These are phyloP conservation scores for Syrphus vitripennis DNA, from an alignment of 2,888 invertebrate genomes.

Conservation along the genomic window DNA sequence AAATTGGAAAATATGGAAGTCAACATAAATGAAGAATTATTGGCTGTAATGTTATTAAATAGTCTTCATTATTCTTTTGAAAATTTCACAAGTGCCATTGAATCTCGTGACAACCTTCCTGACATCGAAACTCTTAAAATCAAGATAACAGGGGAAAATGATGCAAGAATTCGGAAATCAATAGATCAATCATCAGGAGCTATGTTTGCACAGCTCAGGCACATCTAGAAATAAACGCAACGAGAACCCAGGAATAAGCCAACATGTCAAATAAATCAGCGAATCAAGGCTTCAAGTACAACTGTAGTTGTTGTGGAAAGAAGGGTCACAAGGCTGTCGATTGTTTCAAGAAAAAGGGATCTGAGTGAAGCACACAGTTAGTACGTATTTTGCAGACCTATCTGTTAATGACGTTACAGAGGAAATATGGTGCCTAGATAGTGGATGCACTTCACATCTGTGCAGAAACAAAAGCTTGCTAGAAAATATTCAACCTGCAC, in stretches of 20 bases:
- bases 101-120: slow-evolving; percentile 75
- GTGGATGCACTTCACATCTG: slow-evolving; percentile 47
- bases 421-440: slow-evolving; percentile 39
- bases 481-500: slow-evolving; percentile 20
- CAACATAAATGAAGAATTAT: slow-evolving; percentile 74
- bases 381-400: not conserved
- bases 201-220: not conserved
- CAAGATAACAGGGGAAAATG: not conserved
- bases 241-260: not conserved
- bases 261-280: not conserved
- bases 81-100: slow-evolving; percentile 77
- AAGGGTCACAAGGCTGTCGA: too few relatives aligned
- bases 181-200: not conserved
- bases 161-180: not conserved
- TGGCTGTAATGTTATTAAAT: slow-evolving; percentile 76
- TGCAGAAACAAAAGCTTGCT: slow-evolving; percentile 40
- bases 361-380: not conserved
- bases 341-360: not conserved
- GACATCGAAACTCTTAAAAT: slow-evolving; percentile 44
- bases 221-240: not conserved
- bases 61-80: slow-evolving; percentile 75
- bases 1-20: slow-evolving; percentile 76
- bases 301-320: too few relatives aligned
- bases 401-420: not conserved
- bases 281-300: too few relatives aligned